Conservation (phyloP, 2,888 invertebrate genomes). For the Cepaea hortensis region DNA sequence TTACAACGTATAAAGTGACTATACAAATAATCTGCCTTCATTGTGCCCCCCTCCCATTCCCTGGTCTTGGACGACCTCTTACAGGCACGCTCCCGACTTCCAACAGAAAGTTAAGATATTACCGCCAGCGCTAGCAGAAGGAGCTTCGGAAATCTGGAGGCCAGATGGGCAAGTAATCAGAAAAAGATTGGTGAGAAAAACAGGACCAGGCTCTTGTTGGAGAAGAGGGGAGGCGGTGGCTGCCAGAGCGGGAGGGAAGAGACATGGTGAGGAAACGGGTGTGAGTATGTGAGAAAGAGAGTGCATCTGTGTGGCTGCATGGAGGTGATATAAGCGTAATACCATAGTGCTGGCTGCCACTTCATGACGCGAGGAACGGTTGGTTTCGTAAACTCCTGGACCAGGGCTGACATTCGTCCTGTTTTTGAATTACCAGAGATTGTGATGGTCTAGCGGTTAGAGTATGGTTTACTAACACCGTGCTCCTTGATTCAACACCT, state of each 20-base stretch:
- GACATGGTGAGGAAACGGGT: neutral
- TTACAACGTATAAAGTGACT: too few species aligned
- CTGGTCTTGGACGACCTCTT: neutral
- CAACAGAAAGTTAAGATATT: neutral
- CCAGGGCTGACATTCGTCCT: too few species aligned
- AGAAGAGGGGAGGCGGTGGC: neutral
- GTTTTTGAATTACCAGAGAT: too few species aligned
- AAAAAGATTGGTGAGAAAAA: neutral
- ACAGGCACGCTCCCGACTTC: neutral
- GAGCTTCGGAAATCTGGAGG: neutral
- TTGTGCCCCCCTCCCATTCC: too few species aligned
- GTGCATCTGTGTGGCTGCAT: too few species aligned
- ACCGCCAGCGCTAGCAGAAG: neutral
- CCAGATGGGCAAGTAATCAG: conserved; percentile 9
- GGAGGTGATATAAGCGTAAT: neutral
- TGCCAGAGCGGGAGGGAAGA: neutral
- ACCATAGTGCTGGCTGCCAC: too few species aligned
- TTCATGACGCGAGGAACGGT: too few species aligned
- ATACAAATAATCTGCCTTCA: too few species aligned
- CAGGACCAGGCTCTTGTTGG: neutral
- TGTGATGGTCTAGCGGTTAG: too few species aligned
- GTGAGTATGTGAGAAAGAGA: neutral
- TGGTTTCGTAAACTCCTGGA: too few species aligned
- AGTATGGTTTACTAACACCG: too few species aligned
- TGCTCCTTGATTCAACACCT: too few species aligned